Percentiles rank a stretch among this genome's conserved stretches.
phyloP scores from a whole-genome alignment of 2,888 invertebrate genomes.

The Drosophila barbarae region DNA sequence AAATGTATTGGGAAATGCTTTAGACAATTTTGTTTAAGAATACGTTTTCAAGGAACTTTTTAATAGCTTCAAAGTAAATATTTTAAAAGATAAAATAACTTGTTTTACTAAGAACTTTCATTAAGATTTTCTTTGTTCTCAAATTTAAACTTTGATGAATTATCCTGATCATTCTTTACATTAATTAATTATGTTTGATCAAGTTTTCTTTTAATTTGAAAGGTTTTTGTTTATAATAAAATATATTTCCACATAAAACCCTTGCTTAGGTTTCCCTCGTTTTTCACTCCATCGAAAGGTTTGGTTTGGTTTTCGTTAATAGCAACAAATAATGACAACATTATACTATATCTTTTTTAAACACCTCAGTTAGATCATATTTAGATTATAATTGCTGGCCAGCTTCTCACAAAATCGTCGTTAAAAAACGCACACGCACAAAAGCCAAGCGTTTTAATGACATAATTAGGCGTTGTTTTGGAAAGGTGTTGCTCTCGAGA shows the following conservation, averaged over 20 bases:
- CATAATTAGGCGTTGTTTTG: constrained; percentile 64
- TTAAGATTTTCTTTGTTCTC: not conserved
- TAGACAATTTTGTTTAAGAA: not conserved
- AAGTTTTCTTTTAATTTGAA: not conserved
- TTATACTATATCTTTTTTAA: not conserved
- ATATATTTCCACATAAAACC: not conserved
- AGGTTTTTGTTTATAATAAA: not conserved
- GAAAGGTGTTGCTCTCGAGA: constrained; percentile 43
- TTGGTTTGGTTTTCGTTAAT: not conserved
- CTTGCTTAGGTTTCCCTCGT: not conserved
- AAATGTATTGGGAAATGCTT: not conserved
- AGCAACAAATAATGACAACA: constrained; percentile 1
- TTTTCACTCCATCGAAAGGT: not conserved
- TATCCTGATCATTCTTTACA: not conserved
- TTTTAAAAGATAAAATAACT: too few species aligned
- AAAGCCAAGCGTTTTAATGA: constrained; percentile 58
- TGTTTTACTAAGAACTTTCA: not conserved
- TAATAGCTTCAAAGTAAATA: too few species aligned
- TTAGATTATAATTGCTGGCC: constrained; percentile 9
- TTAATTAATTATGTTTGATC: not conserved
- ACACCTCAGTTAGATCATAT: constrained; percentile 1
- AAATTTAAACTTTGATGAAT: not conserved
- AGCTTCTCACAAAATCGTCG: constrained; percentile 21
- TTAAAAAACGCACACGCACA: constrained; percentile 7
- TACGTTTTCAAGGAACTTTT: not conserved